These are phyloP conservation scores for Mimumesa dahlbomi DNA, from an alignment of 2,888 invertebrate species.

Conservation along the genomic window DNA sequence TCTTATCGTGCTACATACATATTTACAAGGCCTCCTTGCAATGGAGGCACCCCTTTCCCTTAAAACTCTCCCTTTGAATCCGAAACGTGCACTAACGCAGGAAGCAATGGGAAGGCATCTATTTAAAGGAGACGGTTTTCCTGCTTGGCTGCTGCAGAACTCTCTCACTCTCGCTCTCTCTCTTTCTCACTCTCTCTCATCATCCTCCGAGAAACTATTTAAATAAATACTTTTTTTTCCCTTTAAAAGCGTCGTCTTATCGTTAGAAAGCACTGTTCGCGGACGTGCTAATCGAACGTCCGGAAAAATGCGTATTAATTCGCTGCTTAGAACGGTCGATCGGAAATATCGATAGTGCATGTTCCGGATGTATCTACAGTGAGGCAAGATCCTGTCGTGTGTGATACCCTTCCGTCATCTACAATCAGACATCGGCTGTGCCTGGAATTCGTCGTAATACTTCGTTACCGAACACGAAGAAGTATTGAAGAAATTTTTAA, in stretches of 20 bases:
- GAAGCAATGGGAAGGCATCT: conserved; percentile 56
- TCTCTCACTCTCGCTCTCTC: conserved; percentile 9
- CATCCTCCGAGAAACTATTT: conserved; percentile 14
- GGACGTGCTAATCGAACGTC: background rate
- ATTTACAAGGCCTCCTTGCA: conserved; percentile 76
- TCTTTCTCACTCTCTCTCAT: background rate
- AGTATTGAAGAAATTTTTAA: conserved; percentile 47
- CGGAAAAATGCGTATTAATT: conserved; percentile 3
- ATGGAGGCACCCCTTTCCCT: conserved; percentile 50
- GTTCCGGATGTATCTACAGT: conserved; percentile 64
- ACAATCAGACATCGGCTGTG: conserved; percentile 38
- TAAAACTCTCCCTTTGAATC: conserved; percentile 62
- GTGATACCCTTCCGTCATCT: conserved; percentile 32
- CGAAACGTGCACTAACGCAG: conserved; percentile 67
- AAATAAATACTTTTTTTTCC: conserved; percentile 60
- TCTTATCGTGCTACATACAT: conserved; percentile 80
- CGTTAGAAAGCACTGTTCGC: conserved; percentile 14
- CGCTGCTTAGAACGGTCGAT: conserved; percentile 13
- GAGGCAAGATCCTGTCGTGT: conserved; percentile 68
- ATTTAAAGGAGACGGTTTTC: conserved; percentile 23
- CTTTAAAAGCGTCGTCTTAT: conserved; percentile 10
- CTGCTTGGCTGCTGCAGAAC: conserved; percentile 10
- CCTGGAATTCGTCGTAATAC: conserved; percentile 32
- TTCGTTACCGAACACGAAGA: conserved; percentile 57
- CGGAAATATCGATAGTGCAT: conserved; percentile 54